A percentile compares a stretch with the other conserved stretches of the same genome.
phyloP scores from a whole-genome alignment of 2,113 vertebrate species.

The Gasterosteus nipponicus region DNA sequence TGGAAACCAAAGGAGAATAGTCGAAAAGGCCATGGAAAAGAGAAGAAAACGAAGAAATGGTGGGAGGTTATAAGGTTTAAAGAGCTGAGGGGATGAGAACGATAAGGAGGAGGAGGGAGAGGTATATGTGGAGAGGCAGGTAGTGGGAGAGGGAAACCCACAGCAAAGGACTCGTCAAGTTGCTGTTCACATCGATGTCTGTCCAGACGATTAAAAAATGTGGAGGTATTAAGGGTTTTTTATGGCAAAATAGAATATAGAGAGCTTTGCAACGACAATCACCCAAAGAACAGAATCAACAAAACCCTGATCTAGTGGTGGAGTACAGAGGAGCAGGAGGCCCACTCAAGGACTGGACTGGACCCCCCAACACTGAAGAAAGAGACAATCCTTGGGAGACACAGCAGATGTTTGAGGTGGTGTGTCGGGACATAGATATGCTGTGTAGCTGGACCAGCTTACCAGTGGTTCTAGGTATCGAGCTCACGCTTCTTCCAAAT shows the following conservation, averaged over 20 bases:
- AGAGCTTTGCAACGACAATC: too few species aligned
- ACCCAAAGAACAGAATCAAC: too few species aligned
- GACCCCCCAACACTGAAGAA: too few species aligned
- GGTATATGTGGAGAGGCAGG: constrained; percentile 32
- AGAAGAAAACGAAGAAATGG: constrained; percentile 6
- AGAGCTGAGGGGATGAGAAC: constrained; percentile 56
- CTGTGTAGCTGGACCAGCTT: too few species aligned
- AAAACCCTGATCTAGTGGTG: too few species aligned
- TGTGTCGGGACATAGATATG: background rate
- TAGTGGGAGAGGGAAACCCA: constrained; percentile 28
- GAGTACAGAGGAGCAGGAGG: too few species aligned
- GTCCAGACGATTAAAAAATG: background rate
- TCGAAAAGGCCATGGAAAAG: constrained; percentile 56
- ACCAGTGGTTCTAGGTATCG: too few species aligned
- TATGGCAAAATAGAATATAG: too few species aligned
- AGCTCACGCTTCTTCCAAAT: background rate
- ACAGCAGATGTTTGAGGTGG: background rate
- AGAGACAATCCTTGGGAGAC: too few species aligned
- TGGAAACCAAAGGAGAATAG: constrained; percentile 40
- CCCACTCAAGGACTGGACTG: too few species aligned
- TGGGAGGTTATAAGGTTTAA: constrained; percentile 53
- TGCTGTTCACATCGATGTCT: background rate
- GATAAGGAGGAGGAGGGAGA: constrained; percentile 35
- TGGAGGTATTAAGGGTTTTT: background rate
- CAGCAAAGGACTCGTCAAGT: background rate